phyloP scores from a whole-genome alignment of 1,140 invertebrate species.

The Heterodera schachtii region DNA sequence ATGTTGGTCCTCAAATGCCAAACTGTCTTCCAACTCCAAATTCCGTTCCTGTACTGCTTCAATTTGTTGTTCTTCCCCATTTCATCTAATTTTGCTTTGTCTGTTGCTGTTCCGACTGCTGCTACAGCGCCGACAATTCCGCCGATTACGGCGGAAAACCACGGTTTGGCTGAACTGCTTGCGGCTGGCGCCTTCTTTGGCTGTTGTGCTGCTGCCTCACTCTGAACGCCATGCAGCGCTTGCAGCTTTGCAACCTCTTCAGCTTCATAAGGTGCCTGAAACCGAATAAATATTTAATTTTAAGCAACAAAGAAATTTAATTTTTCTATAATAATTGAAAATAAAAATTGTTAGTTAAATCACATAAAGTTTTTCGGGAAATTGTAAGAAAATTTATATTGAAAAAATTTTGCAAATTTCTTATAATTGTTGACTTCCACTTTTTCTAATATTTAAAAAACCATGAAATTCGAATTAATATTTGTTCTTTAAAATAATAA shows the following conservation, averaged over 20 bases:
- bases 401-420: no score
- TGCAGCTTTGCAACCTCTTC: background rate
- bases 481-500: no score
- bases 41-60: slow-evolving; percentile 5
- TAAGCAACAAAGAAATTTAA: no score
- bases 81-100: background rate
- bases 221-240: background rate
- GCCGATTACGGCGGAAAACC: background rate
- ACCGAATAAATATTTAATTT: no score
- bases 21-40: slow-evolving; percentile 5
- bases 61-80: background rate
- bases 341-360: no score
- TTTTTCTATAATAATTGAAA: no score
- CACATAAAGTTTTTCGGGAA: no score
- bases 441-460: no score
- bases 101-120: background rate
- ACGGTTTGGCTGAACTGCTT: background rate
- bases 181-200: background rate
- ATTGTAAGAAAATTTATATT: no score
- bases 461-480: no score
- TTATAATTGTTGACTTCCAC: no score
- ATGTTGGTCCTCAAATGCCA: slow-evolving; percentile 10
- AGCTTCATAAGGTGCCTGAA: slow-evolving; percentile 1
- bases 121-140: background rate
- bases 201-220: background rate